Evolutionary conservation across 2,113 vertebrate genomes (phyloP), one percentile per base, ranked within the genome.

Genomic region (Glaucomys volans): DNA sequence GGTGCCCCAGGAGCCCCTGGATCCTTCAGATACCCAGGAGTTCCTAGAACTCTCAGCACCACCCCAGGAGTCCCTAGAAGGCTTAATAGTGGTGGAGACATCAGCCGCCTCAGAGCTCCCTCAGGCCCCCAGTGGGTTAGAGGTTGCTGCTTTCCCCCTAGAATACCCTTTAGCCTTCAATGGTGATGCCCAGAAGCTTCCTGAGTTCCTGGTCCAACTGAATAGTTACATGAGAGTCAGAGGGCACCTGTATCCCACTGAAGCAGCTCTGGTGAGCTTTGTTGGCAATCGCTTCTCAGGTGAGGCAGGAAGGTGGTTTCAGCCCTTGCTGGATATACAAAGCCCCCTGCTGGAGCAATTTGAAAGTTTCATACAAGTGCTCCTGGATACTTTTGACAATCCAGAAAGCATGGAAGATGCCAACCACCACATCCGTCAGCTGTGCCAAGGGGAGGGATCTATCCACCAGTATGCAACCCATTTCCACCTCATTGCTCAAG

Each of bases 231-330:
- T 90, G 88, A 87, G 80, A 94, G 64, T 92, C 69, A 96, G 80
- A 82, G 37, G 75, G 40, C 44, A 88, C 37, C 50, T 91, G 57
- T 95, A 92, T 69, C 80, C 75, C 50, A 87, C 80, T 10, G 64
- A 95, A 87, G 62, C 84, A 50, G 75, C 75, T 42, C 66, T 97
- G 16, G 28, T 90, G 37, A 96, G 80, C 14, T 97, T 94, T 69
- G 35, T 94, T 69, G 69, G 84, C 44, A 94, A 93, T 20, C 3
- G 50, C 32, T 75, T 92, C 87, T 87, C 80, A 83, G 54, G 64
- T 95, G 85, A 96, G 76, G 87, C 75, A 87, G 69, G 84, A 62
- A 92, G 66, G 37, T 92, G 80, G 72, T 94, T 97, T 71, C 91
- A 96, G 69, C 47, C 69, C 71, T 92, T 94, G 66, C 5, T 83